Percentiles rank a stretch among this genome's conserved stretches.
phyloP scores from a whole-genome alignment of 2,113 vertebrate genomes.

The Cinclus cinclus region DNA sequence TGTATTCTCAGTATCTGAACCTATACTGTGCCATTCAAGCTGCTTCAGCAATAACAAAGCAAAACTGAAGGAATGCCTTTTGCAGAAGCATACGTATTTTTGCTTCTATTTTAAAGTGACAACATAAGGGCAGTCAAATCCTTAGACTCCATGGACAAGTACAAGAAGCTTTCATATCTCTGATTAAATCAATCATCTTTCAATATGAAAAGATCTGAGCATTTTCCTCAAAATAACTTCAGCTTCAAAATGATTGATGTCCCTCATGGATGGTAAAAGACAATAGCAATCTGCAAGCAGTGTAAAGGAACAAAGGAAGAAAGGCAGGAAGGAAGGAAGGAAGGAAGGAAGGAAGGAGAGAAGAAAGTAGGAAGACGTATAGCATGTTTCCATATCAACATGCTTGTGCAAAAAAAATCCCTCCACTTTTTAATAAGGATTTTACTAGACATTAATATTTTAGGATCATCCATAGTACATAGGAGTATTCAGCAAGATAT shows the following conservation, averaged over 20 bases:
- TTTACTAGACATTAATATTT: not conserved
- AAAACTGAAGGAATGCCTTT: not conserved
- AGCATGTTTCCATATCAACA: not conserved
- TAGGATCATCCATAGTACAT: not conserved
- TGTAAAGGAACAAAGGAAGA: not conserved
- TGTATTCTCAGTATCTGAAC: constrained; percentile 13
- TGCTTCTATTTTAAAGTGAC: constrained; percentile 45
- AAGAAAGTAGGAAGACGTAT: not conserved
- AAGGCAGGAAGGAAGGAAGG: not conserved
- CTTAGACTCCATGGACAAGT: not conserved
- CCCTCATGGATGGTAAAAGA: not conserved
- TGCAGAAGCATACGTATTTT: not conserved
- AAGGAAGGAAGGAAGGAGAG: not conserved
- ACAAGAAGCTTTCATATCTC: constrained; percentile 47
- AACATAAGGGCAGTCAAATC: constrained; percentile 25
- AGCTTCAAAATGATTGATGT: constrained; percentile 49
- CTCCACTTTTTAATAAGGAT: not conserved
- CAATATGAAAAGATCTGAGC: constrained; percentile 28
- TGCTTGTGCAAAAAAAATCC: not conserved
- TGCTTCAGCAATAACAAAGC: not conserved
- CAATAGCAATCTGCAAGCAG: constrained; percentile 1
- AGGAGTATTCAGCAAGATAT: not conserved
- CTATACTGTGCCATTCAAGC: constrained; percentile 6
- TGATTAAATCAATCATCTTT: constrained; percentile 56
- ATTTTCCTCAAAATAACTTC: constrained; percentile 58